Conservation (phyloP, 2,113 vertebrate species). For the Agapornis roseicollis region DNA sequence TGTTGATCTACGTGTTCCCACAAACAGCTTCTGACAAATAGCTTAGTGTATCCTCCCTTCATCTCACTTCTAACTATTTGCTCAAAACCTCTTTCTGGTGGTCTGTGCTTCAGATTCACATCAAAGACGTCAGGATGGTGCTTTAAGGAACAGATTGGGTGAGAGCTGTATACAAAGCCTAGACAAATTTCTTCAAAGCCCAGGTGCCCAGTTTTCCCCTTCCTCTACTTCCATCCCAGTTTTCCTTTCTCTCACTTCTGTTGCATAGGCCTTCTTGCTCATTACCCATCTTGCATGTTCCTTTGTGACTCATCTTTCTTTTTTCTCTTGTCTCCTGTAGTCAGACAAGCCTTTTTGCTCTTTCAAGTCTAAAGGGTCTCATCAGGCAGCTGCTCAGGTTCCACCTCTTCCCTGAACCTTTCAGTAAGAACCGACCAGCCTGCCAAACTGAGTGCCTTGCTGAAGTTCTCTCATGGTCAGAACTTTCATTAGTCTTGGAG, state of each 20-base stretch:
- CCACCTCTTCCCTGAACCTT: neutral
- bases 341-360: neutral
- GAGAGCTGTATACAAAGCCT: neutral
- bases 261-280: neutral
- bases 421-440: accelerated
- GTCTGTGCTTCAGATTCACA: neutral
- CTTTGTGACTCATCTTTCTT: neutral
- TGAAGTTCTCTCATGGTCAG: neutral
- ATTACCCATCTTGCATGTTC: neutral
- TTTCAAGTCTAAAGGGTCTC: neutral
- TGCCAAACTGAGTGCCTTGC: neutral
- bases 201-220: neutral
- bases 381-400: neutral
- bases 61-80: neutral
- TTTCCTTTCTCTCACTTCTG: neutral
- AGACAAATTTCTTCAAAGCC: neutral
- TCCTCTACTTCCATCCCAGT: neutral
- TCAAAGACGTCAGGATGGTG: neutral
- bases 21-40: neutral
- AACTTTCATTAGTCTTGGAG: neutral
- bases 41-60: neutral
- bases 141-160: neutral
- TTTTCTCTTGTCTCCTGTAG: neutral
- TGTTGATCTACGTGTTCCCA: neutral
- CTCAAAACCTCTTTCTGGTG: neutral